These are phyloP conservation scores for Rhabdornis inornatus DNA, from an alignment of 2,113 vertebrate genomes.

Conservation along the genomic window DNA sequence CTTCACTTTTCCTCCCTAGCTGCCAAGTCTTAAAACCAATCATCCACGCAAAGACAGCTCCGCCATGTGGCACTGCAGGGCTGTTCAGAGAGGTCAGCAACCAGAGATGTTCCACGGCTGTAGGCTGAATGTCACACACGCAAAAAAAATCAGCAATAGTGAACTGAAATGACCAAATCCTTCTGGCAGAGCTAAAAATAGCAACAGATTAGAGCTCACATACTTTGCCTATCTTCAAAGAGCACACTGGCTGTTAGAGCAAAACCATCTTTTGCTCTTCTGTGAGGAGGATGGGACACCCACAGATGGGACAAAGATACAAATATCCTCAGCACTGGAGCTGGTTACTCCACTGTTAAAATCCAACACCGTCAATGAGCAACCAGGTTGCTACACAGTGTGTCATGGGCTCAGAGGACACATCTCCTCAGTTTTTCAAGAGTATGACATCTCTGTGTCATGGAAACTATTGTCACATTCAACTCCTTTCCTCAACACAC, in stretches of 20 bases:
- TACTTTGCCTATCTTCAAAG: not conserved
- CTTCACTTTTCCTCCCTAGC: not conserved
- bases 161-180: not conserved
- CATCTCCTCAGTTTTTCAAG: not conserved
- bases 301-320: not conserved
- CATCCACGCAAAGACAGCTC: not conserved
- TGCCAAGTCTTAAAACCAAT: not conserved
- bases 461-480: not conserved
- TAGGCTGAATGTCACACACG: not conserved
- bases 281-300: not conserved
- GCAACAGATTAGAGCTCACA: not conserved
- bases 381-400: fast-evolving
- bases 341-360: not conserved
- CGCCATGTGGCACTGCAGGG: not conserved
- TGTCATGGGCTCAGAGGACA: not conserved
- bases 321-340: not conserved
- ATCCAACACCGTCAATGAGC: not conserved
- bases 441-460: not conserved
- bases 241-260: not conserved
- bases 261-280: not conserved
- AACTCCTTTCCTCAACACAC: not conserved
- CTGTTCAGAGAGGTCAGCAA: not conserved
- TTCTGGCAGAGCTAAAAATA: not conserved
- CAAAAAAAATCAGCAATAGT: not conserved
- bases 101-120: not conserved